A percentile compares a stretch with the other conserved stretches of the same genome.
phyloP scores from a whole-genome alignment of 35 echinoderm and acorn worm species.

The Apostichopus parvimensis region DNA sequence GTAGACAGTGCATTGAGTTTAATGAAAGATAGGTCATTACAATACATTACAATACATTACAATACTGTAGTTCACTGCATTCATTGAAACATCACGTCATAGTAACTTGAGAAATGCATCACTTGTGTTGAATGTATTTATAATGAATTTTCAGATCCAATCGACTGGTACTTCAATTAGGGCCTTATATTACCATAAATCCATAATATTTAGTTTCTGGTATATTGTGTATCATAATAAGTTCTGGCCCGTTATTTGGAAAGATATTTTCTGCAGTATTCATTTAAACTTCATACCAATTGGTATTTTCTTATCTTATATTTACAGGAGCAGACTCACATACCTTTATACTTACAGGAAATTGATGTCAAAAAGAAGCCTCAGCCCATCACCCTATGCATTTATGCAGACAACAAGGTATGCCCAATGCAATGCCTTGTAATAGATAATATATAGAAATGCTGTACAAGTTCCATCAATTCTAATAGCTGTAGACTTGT shows the following conservation, averaged over 20 bases:
- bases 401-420: background rate
- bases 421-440: background rate
- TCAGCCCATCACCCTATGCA: background rate
- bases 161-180: too few relatives aligned
- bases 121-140: background rate
- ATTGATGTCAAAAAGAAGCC: background rate
- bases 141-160: too few relatives aligned
- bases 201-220: too few relatives aligned
- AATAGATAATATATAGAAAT: background rate
- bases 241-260: too few relatives aligned
- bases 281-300: background rate
- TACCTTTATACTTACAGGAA: background rate
- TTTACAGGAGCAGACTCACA: background rate
- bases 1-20: too few relatives aligned
- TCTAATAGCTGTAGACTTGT: background rate
- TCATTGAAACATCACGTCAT: background rate
- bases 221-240: too few relatives aligned
- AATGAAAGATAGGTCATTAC: too few relatives aligned
- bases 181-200: too few relatives aligned
- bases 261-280: too few relatives aligned
- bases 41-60: too few relatives aligned
- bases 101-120: background rate
- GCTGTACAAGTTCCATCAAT: background rate
- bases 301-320: background rate
- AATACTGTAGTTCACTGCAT: too few relatives aligned